A percentile compares a stretch with the other conserved stretches of the same genome.
phyloP scores from a whole-genome alignment of 2,888 invertebrate genomes.

The Spisula subtruncata region DNA sequence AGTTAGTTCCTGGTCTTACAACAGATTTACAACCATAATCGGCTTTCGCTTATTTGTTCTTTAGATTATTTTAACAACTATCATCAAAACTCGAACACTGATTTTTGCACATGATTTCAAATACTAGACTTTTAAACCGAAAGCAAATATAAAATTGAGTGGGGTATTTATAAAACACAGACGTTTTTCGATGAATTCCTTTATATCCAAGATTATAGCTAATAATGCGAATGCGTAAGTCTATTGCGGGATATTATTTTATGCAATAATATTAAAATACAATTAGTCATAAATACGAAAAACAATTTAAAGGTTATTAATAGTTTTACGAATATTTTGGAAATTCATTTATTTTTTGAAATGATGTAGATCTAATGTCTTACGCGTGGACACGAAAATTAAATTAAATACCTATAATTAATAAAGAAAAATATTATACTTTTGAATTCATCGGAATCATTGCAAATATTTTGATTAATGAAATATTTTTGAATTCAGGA shows the following conservation, averaged over 20 bases:
- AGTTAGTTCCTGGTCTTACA: slow-evolving; percentile 34
- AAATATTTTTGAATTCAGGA: too few species aligned
- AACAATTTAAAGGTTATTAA: not conserved
- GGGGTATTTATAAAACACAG: slow-evolving; percentile 21
- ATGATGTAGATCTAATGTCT: too few species aligned
- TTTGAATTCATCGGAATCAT: too few species aligned
- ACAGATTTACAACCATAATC: slow-evolving; percentile 43
- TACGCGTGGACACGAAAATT: too few species aligned
- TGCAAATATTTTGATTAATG: too few species aligned
- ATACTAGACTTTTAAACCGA: slow-evolving; percentile 3
- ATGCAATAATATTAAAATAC: not conserved
- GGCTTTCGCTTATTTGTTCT: slow-evolving; percentile 54
- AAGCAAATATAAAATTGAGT: slow-evolving; percentile 9
- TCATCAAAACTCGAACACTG: not conserved
- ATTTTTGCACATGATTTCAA: slow-evolving; percentile 21
- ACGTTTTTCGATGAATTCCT: not conserved
- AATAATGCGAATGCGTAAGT: not conserved
- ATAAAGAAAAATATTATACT: too few species aligned
- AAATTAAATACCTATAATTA: too few species aligned
- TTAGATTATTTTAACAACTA: slow-evolving; percentile 46
- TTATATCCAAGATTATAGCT: not conserved
- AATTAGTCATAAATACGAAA: not conserved
- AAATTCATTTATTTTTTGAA: too few species aligned
- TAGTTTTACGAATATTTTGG: not conserved
- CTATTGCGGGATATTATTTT: not conserved